Evolutionary conservation across 2,113 vertebrate genomes (phyloP).

Genomic region (Oreamnos americanus): DNA sequence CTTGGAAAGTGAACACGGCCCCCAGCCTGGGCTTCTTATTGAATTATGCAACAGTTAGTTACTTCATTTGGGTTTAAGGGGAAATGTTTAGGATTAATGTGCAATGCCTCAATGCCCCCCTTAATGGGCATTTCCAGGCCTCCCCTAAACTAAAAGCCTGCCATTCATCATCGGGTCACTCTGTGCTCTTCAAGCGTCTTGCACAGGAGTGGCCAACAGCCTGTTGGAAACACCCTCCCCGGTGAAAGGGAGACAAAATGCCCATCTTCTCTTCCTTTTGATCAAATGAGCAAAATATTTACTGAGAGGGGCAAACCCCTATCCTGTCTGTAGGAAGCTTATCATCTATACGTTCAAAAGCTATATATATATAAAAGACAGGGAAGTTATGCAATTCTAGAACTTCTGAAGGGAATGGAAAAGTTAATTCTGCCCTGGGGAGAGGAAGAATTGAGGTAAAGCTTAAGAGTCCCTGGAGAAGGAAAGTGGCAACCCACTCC

Average conservation of each 20-base stretch:
- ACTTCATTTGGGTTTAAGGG: slow-evolving; percentile 83
- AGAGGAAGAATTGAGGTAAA: neutral
- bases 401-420: neutral
- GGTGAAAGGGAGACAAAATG: neutral
- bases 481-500: too few relatives aligned
- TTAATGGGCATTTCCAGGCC: slow-evolving; percentile 84
- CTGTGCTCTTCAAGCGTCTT: slow-evolving; percentile 29
- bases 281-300: neutral
- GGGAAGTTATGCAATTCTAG: neutral
- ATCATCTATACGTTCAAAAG: neutral
- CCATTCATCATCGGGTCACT: slow-evolving; percentile 79
- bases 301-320: neutral
- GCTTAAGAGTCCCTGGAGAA: neutral
- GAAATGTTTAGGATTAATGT: slow-evolving; percentile 84
- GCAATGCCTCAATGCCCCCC: slow-evolving; percentile 78
- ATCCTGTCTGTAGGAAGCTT: neutral
- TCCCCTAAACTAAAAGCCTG: slow-evolving; percentile 76
- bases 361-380: neutral
- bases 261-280: neutral
- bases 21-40: slow-evolving; percentile 73
- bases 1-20: slow-evolving; percentile 61
- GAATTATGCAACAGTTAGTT: slow-evolving; percentile 83
- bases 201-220: neutral
- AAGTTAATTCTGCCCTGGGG: neutral
- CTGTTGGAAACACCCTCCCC: neutral